Base-by-base conservation (phyloP, 2,888 invertebrate species). In the Eupithecia exiguata region DNA sequence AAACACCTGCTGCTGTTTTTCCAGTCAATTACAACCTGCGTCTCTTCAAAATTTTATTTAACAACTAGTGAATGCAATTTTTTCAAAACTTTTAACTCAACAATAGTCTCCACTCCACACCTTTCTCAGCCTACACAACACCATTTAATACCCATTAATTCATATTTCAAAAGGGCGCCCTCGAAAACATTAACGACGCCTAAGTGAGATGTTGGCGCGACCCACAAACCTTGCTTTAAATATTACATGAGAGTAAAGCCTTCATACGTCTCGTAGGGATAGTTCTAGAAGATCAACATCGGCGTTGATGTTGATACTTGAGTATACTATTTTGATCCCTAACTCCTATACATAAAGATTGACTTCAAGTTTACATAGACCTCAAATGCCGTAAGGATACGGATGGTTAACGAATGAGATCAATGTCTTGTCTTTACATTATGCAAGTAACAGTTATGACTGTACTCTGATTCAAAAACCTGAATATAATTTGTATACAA, bases 91-190 rank as follows among this genome's bases (percentile, higher is more conserved):
- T 74, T 35, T 65, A 69, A 18, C 14, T 10, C 5, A 21, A 69
- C 4, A 53, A 67, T 46, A 63, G 0, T 58, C 72, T 75, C 75
- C 65, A 70, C 72, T 75, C 75, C 65, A 70, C 25, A 61, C 70
- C 18, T 72, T 75, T 75, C 12, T 21, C 18, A 6, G 62, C 63
- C 36, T 46, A 58, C 68, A 69, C 62, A 68, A 65, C 88, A 88
- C 58, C 89, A 89, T 87, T 85, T 80, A 81, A 80, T 84, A 79
- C 82, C 86, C 89, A 90, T 92, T 92, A 92, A 92, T 94, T 90
- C 89, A 94, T 94, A 93, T 92, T 94, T 93, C 88, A 92, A 91
- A 92, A 90, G 89, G 89, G 87, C 89, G 90, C 91, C 92, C 92
- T 91, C 85, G 84, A 89, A 91, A 92, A 92, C 91, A 90, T 91